phyloP scores from a whole-genome alignment of 2,888 invertebrate genomes.

The Cantharis rustica region DNA sequence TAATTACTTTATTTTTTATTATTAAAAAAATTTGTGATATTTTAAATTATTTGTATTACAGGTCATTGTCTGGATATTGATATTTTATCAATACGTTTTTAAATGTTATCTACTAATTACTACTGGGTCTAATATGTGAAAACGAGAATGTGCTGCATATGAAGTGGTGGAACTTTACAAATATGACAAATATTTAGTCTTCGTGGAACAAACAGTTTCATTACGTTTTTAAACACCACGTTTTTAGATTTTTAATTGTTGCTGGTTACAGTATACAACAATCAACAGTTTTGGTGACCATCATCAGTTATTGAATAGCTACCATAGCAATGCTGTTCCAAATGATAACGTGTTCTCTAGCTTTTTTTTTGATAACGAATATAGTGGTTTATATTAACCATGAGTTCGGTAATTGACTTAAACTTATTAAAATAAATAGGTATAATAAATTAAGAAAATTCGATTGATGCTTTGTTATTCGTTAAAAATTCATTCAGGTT shows the following conservation, averaged over 20 bases:
- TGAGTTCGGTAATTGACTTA: no score
- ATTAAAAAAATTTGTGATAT: no score
- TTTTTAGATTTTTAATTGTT: neutral
- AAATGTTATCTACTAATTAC: neutral
- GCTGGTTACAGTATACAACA: neutral
- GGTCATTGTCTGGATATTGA: neutral
- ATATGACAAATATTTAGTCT: neutral
- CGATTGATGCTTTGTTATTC: no score
- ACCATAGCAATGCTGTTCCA: neutral
- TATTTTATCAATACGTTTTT: neutral
- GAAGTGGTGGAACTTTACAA: constrained; percentile 4
- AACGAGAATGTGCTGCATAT: neutral
- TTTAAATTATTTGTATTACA: neutral
- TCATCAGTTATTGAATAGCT: neutral
- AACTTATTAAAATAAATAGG: no score
- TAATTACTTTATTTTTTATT: no score
- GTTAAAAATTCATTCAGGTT: no score
- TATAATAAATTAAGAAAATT: no score
- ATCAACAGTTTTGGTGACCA: neutral
- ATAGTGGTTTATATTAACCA: neutral
- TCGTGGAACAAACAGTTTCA: neutral
- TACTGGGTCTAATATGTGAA: neutral
- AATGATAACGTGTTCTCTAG: neutral
- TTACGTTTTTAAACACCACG: neutral
- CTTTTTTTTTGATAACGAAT: neutral